Evolutionary conservation across 2,888 invertebrate species (phyloP).

Genomic region (Apodemia zela): DNA sequence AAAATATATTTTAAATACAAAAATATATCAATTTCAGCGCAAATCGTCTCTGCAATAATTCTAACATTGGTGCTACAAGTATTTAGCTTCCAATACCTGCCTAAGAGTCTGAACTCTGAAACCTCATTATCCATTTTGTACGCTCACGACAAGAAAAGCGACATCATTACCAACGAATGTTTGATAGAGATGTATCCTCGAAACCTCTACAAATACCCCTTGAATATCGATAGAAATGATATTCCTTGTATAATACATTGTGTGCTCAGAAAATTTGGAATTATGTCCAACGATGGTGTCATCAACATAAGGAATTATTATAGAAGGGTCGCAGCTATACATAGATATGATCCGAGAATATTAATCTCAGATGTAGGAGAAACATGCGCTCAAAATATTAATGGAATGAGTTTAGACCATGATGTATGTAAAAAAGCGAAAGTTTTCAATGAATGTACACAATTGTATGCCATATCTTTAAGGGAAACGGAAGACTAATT

Average conservation of each 20-base stretch:
- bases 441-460: constrained; percentile 72
- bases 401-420: constrained; percentile 67
- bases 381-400: constrained; percentile 68
- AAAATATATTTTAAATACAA: not conserved
- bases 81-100: constrained; percentile 54
- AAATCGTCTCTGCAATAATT: constrained; percentile 43
- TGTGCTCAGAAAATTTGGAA: constrained; percentile 70
- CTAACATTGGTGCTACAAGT: constrained; percentile 44
- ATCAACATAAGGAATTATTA: constrained; percentile 71
- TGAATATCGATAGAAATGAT: constrained; percentile 63
- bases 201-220: constrained; percentile 64
- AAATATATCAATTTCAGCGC: constrained; percentile 51
- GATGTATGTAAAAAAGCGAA: constrained; percentile 73
- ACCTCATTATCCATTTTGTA: constrained; percentile 64
- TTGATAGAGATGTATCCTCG: constrained; percentile 68
- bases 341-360: constrained; percentile 67
- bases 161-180: constrained; percentile 59
- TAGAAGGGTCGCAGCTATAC: constrained; percentile 64
- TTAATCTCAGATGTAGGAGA: constrained; percentile 72
- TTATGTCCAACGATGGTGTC: constrained; percentile 66
- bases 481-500: constrained; percentile 45
- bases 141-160: constrained; percentile 63
- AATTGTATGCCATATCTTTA: constrained; percentile 64
- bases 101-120: constrained; percentile 59
- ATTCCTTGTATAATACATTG: constrained; percentile 72